Conservation (phyloP, 2,113 vertebrate genomes). For the Arvicanthis niloticus region DNA sequence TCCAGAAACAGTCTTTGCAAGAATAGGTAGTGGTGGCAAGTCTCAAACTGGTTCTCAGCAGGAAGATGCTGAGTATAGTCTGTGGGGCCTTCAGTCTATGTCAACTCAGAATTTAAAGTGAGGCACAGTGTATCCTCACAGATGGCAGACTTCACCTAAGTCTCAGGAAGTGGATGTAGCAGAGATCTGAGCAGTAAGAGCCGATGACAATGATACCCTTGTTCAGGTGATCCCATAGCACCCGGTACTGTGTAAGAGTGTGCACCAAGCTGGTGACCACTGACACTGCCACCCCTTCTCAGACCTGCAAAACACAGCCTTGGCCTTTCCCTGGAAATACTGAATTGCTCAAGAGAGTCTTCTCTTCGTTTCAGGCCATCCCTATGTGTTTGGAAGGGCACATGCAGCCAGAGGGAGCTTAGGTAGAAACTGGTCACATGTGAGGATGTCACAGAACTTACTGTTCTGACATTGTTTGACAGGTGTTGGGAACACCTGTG, state of each 20-base stretch:
- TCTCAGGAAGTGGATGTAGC: neutral
- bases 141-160: neutral
- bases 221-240: too few species aligned
- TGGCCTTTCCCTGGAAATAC: neutral
- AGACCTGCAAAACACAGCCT: neutral
- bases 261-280: neutral
- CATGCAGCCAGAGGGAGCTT: neutral
- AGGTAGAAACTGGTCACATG: neutral
- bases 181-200: neutral
- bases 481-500: neutral
- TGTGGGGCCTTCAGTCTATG: neutral
- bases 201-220: neutral
- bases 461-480: neutral
- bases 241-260: neutral
- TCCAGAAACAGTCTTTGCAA: conserved; percentile 40
- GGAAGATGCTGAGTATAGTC: neutral
- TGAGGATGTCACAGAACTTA: neutral
- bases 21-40: neutral
- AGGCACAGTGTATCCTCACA: neutral
- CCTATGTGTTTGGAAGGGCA: neutral
- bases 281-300: neutral
- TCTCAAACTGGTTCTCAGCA: neutral
- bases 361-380: neutral
- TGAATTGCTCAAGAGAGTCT: neutral
- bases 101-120: neutral